These are phyloP conservation scores for Amitus sp. DNA, from an alignment of 2,888 invertebrate genomes.

Conservation along the genomic window DNA sequence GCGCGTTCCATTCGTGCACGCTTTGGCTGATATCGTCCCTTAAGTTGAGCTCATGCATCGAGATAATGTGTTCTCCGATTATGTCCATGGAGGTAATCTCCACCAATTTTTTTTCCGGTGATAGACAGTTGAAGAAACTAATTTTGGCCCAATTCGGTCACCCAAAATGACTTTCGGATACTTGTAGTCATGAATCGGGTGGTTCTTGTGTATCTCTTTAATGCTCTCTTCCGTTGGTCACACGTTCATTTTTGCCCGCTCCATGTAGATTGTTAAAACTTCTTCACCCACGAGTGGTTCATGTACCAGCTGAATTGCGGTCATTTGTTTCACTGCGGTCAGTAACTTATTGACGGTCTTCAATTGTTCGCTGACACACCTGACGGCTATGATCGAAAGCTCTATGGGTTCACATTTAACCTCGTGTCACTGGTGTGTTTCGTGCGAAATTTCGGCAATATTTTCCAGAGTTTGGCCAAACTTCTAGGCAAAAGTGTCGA, in stretches of 20 bases:
- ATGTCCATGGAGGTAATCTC: slow-evolving; percentile 79
- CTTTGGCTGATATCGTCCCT: slow-evolving; percentile 94
- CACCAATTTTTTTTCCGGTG: slow-evolving; percentile 84
- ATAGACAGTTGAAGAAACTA: slow-evolving; percentile 86
- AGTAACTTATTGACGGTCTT: slow-evolving; percentile 81
- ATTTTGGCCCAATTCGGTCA: slow-evolving; percentile 87
- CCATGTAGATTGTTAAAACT: slow-evolving; percentile 87
- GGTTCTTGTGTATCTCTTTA: slow-evolving; percentile 96
- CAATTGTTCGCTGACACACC: slow-evolving; percentile 67
- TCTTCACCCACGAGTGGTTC: slow-evolving; percentile 90
- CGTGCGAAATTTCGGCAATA: slow-evolving; percentile 95
- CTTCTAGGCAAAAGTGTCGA: slow-evolving; percentile 85
- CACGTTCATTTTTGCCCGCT: slow-evolving; percentile 85
- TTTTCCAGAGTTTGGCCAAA: slow-evolving; percentile 95
- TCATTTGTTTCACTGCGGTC: slow-evolving; percentile 92
- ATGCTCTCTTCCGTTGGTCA: slow-evolving; percentile 89
- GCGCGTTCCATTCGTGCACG: slow-evolving; percentile 97
- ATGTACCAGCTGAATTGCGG: slow-evolving; percentile 91
- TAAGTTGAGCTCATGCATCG: slow-evolving; percentile 84
- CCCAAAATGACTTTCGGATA: slow-evolving; percentile 94
- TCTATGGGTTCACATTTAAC: slow-evolving; percentile 92
- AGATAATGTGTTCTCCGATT: slow-evolving; percentile 79
- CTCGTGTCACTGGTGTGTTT: slow-evolving; percentile 94
- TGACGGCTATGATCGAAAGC: slow-evolving; percentile 83
- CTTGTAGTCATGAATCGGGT: slow-evolving; percentile 86